phyloP scores from a whole-genome alignment of 2,113 vertebrate genomes.

The Pseudopipra pipra region DNA sequence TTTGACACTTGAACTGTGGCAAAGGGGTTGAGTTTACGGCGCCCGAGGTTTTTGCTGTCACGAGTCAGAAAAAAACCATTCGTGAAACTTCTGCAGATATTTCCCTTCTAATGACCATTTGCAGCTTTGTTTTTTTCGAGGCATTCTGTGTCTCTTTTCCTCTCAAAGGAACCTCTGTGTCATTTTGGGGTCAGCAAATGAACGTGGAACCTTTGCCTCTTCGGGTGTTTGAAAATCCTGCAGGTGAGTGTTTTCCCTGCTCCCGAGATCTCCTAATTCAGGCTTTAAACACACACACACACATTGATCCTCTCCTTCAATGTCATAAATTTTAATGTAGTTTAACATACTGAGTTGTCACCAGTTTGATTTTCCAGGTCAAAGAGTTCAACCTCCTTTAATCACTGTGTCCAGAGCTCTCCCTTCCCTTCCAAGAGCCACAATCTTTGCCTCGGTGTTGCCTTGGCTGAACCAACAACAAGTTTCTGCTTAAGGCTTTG shows the following conservation, averaged over 20 bases:
- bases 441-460: not conserved
- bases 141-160: not conserved
- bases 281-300: not conserved
- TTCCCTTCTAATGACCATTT: constrained; percentile 52
- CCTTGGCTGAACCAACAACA: not conserved
- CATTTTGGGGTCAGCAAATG: not conserved
- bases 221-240: not conserved
- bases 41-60: constrained; percentile 2
- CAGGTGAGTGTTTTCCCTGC: not conserved
- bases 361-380: constrained; percentile 60
- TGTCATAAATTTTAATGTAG: constrained; percentile 67
- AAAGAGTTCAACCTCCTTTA: constrained; percentile 58
- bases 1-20: constrained; percentile 20
- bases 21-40: not conserved
- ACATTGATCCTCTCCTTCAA: constrained; percentile 46
- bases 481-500: not conserved
- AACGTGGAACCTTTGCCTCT: not conserved
- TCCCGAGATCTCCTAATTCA: not conserved
- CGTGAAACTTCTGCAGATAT: constrained; percentile 3
- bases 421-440: not conserved
- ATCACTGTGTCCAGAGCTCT: constrained; percentile 50
- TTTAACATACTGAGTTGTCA: constrained; percentile 62
- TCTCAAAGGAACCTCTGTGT: not conserved
- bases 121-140: not conserved
- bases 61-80: not conserved